Conservation (phyloP, 2,113 vertebrate genomes). For the Mesoclemmys tuberculata region DNA sequence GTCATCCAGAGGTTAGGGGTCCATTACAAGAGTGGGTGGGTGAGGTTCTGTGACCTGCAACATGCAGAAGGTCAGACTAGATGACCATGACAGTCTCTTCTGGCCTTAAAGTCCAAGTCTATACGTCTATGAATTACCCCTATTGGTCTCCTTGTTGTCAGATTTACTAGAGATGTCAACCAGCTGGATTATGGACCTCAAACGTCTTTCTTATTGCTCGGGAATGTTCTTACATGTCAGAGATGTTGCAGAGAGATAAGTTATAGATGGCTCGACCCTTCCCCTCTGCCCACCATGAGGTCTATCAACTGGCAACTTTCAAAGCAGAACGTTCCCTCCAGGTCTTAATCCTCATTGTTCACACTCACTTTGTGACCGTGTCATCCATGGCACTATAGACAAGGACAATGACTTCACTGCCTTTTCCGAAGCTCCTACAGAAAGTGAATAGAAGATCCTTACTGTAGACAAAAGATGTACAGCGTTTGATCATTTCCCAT, state of each 20-base stretch:
- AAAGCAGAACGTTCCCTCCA: background rate
- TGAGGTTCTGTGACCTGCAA: background rate
- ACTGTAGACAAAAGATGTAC: background rate
- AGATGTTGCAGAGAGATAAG: background rate
- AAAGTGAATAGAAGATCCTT: background rate
- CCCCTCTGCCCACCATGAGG: background rate
- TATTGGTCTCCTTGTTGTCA: background rate
- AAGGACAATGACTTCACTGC: background rate
- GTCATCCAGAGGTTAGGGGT: background rate
- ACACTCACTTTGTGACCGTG: background rate
- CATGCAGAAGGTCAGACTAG: background rate
- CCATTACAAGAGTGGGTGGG: background rate
- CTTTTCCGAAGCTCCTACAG: background rate
- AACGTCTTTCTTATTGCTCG: background rate
- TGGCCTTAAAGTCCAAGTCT: background rate
- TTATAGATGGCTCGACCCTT: background rate
- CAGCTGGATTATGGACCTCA: constrained; percentile 16
- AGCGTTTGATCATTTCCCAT: background rate
- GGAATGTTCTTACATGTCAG: background rate
- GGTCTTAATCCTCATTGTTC: background rate
- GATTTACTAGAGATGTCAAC: background rate
- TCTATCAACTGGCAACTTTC: background rate
- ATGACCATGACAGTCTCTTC: background rate
- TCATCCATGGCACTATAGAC: background rate
- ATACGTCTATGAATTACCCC: background rate